phyloP scores from a whole-genome alignment of 2,797 vertebrate species.

The Sebastes taczanowskii region DNA sequence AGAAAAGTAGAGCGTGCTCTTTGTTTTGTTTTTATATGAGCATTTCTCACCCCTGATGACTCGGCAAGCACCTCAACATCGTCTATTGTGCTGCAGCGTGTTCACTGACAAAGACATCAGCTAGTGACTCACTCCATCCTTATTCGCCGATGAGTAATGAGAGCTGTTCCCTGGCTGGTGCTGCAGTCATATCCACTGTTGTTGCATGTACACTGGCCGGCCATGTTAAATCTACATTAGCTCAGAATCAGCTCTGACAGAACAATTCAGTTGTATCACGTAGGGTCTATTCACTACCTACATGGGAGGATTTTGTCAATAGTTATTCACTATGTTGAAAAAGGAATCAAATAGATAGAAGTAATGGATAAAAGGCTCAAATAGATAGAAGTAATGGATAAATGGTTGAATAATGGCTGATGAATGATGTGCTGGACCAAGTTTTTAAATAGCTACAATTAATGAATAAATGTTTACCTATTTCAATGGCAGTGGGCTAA shows the following conservation, averaged over 20 bases:
- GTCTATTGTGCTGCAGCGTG: conserved; percentile 24
- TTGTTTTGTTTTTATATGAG: conserved; percentile 42
- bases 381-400: not conserved
- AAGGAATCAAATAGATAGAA: not conserved
- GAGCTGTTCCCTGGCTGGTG: conserved; percentile 38
- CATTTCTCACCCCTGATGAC: conserved; percentile 38
- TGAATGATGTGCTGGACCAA: not conserved
- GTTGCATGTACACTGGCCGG: not conserved
- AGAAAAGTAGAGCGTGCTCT: not conserved
- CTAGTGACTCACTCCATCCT: conserved; percentile 50
- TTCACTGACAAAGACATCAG: conserved; percentile 44
- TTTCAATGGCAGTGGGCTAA: not conserved
- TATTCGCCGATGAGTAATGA: conserved; percentile 32
- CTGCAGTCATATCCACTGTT: conserved; percentile 23
- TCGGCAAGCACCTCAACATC: conserved; percentile 22
- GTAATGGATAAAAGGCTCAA: not conserved
- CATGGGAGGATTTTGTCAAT: not conserved
- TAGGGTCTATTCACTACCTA: not conserved
- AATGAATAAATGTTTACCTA: not conserved
- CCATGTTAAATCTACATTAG: not conserved
- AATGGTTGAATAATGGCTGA: not conserved
- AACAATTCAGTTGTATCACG: not conserved
- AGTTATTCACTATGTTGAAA: not conserved
- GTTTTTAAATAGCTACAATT: not conserved
- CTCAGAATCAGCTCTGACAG: not conserved